phyloP scores from a whole-genome alignment of 2,797 vertebrate species.

The Karalla daura region DNA sequence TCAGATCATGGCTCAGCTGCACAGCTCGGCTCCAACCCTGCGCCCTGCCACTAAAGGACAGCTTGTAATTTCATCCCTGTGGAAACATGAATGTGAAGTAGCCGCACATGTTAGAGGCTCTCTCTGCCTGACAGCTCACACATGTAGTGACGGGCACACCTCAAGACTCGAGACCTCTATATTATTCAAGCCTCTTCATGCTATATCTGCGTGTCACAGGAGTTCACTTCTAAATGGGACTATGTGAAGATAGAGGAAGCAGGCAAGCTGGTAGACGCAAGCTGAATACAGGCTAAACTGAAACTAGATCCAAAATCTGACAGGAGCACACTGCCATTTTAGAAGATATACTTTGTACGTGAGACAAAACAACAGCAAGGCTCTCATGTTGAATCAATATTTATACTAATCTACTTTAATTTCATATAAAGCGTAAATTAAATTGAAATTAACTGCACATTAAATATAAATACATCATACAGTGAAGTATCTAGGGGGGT shows the following conservation, averaged over 20 bases:
- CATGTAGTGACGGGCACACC: conserved; percentile 61
- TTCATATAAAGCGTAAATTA: neutral
- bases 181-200: conserved; percentile 47
- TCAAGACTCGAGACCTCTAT: conserved; percentile 25
- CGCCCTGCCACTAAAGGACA: conserved; percentile 17
- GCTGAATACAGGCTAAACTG: neutral
- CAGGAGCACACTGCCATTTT: no score
- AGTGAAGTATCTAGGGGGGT: neutral
- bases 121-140: conserved; percentile 41
- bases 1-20: conserved; percentile 8
- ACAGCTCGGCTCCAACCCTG: conserved; percentile 5
- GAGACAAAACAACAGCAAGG: no score
- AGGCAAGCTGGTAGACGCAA: neutral
- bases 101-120: conserved; percentile 32
- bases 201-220: conserved; percentile 10
- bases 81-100: conserved; percentile 51
- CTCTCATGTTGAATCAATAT: no score
- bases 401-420: neutral
- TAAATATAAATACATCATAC: neutral
- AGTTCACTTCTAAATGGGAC: neutral
- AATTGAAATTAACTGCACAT: neutral
- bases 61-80: conserved; percentile 28
- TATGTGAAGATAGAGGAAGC: conserved; percentile 31
- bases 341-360: neutral
- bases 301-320: neutral